A percentile compares a stretch with the other conserved stretches of the same genome.
These are phyloP conservation scores for Carassius auratus DNA, from an alignment of 2,113 vertebrate species.

Conservation along the genomic window DNA sequence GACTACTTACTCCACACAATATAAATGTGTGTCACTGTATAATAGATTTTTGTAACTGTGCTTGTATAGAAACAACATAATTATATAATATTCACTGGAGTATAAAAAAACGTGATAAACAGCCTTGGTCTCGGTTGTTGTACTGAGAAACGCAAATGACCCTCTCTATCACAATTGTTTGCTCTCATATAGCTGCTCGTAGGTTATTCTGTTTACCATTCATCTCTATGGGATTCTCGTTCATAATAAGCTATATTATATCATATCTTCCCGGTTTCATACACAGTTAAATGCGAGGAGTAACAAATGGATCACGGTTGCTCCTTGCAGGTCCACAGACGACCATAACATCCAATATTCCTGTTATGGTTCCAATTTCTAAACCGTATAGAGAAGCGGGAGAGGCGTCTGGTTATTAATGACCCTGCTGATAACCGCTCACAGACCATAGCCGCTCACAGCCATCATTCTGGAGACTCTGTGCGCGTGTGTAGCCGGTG, in stretches of 20 bases:
- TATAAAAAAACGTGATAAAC: neutral
- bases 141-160: neutral
- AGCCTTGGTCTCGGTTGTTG: too few species aligned
- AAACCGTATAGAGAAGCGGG: neutral
- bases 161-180: neutral
- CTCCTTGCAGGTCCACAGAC: neutral
- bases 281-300: neutral
- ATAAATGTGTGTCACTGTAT: neutral
- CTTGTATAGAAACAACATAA: neutral
- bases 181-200: neutral
- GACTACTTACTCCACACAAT: neutral
- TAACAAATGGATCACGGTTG: conserved; percentile 30
- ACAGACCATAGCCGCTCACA: conserved; percentile 16
- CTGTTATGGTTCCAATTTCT: neutral
- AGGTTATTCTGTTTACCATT: conserved; percentile 13
- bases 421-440: conserved; percentile 20
- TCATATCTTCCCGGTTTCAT: neutral
- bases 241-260: neutral
- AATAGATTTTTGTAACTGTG: neutral
- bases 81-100: neutral
- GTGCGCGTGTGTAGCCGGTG: conserved; percentile 56
- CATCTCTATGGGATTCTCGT: neutral
- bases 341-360: neutral
- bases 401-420: conserved; percentile 28
- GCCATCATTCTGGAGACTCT: conserved; percentile 18